Percentiles rank a stretch among this genome's conserved stretches.
phyloP scores from a whole-genome alignment of 2,888 invertebrate genomes.

The Zygaena filipendulae region DNA sequence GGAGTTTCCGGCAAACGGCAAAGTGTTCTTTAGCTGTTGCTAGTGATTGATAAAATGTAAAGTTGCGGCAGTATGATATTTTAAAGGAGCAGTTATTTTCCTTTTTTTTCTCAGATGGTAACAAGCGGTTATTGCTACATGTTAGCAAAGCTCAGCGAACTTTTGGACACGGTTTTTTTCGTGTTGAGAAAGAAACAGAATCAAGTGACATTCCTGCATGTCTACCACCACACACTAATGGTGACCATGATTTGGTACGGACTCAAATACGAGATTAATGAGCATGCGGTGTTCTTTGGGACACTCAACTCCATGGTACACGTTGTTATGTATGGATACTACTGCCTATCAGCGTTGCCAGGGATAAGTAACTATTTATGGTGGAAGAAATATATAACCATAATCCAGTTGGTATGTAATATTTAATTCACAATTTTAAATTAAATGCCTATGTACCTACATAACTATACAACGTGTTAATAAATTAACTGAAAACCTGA shows the following conservation, averaged over 20 bases:
- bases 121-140: conserved; percentile 71
- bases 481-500: too few relatives aligned
- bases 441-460: too few relatives aligned
- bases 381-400: conserved; percentile 87
- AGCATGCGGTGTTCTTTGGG: conserved; percentile 75
- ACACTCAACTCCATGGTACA: conserved; percentile 78
- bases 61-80: too few relatives aligned
- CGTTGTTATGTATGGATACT: conserved; percentile 82
- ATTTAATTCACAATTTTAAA: too few relatives aligned
- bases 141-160: conserved; percentile 76
- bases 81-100: too few relatives aligned
- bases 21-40: too few relatives aligned
- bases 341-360: conserved; percentile 77
- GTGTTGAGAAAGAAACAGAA: conserved; percentile 79
- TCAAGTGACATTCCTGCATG: conserved; percentile 86
- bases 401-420: conserved; percentile 75
- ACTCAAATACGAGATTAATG: conserved; percentile 75
- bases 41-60: too few relatives aligned
- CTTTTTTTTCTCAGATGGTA: conserved; percentile 26
- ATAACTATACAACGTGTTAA: too few relatives aligned
- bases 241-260: conserved; percentile 78
- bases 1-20: too few relatives aligned
- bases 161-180: conserved; percentile 84
- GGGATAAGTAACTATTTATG: conserved; percentile 75
- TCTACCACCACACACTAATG: conserved; percentile 84